Base-by-base conservation (phyloP, 2,888 invertebrate species). In the Cataglyphis livida region DNA sequence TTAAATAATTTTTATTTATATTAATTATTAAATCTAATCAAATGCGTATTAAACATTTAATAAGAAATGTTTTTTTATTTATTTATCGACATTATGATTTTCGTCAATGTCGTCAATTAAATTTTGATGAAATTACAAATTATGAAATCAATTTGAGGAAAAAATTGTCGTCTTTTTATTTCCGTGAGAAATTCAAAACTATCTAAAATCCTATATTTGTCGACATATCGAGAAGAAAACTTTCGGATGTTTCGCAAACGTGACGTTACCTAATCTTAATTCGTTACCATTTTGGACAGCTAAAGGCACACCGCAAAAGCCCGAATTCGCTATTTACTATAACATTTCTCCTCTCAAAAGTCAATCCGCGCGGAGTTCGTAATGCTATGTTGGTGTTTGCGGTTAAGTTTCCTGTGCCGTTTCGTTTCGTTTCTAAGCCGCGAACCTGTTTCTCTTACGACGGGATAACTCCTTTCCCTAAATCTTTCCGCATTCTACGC, bases 361-460 rank as follows among this genome's bases (percentile, higher is more conserved):
- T 82, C 79, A 79, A 82, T 76, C 64, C 41, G 64, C 57, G 28
- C 18, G 32, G 48, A 82, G 64, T 82, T 61, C 57, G 65, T 82
- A 82, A 82, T 66, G 82, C 78, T 64, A 44, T 65, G 66, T 78
- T 51, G 82, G 32, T 79, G 82, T 82, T 82, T 65, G 81, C 57
- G 78, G 81, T 82, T 7, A 44, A 57, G 35, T 44, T 44, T 70
- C 25, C 32, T 21, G 41, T 70, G 71, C 44, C 44, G 21, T 70
- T 78, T 70, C 44, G 21, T 70, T 78, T 70, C 57, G 32, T 70
- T 78, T 9, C 32, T 59, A 25, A 78, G 21, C 59, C 71, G 70
- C 78, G 32, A 78, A 78, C 70, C 35, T 44, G 41, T 78, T 44
- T 78, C 70, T 44, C 78, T 70, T 59, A 59, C 54, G 28, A 70